These are phyloP conservation scores for Bradysia coprophila DNA, from an alignment of 1,140 invertebrate species.

Conservation along the genomic window DNA sequence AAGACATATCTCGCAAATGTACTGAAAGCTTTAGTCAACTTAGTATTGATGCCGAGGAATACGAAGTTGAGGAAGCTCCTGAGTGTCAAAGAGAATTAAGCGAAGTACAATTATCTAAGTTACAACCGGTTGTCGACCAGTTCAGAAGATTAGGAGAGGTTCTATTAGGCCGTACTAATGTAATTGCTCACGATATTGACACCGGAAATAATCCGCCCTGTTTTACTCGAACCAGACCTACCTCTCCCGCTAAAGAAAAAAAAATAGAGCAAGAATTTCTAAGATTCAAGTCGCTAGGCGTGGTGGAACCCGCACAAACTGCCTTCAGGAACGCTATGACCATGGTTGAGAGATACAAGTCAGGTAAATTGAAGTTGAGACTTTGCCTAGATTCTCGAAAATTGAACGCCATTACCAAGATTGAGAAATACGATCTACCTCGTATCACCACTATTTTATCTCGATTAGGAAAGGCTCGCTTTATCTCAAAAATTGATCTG, in stretches of 20 bases:
- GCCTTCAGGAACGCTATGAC: constrained; percentile 12
- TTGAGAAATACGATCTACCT: constrained; percentile 5
- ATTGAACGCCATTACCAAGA: constrained; percentile 5
- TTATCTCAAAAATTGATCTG: constrained; percentile 14
- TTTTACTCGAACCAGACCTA: constrained; percentile 10
- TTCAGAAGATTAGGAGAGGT: too few relatives aligned
- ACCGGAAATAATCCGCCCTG: constrained; percentile 9
- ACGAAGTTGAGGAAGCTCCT: too few relatives aligned
- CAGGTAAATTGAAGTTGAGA: constrained; percentile 6
- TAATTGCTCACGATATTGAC: constrained; percentile 11
- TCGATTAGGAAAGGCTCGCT: constrained; percentile 7
- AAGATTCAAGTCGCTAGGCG: constrained; percentile 9
- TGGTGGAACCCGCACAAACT: constrained; percentile 10
- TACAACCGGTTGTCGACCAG: too few relatives aligned
- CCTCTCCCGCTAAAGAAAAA: constrained; percentile 10
- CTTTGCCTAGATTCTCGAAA: constrained; percentile 2
- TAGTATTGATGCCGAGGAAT: too few relatives aligned
- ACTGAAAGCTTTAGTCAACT: too few relatives aligned
- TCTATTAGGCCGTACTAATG: constrained; percentile 10
- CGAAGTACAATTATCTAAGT: too few relatives aligned
- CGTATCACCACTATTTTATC: constrained; percentile 6
- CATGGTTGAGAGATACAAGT: constrained; percentile 11
- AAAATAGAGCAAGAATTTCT: constrained; percentile 9
- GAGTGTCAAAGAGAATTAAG: too few relatives aligned
- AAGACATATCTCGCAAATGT: too few relatives aligned